Base-by-base conservation (phyloP, 2,797 vertebrate genomes). In the Sitta carolinensis region DNA sequence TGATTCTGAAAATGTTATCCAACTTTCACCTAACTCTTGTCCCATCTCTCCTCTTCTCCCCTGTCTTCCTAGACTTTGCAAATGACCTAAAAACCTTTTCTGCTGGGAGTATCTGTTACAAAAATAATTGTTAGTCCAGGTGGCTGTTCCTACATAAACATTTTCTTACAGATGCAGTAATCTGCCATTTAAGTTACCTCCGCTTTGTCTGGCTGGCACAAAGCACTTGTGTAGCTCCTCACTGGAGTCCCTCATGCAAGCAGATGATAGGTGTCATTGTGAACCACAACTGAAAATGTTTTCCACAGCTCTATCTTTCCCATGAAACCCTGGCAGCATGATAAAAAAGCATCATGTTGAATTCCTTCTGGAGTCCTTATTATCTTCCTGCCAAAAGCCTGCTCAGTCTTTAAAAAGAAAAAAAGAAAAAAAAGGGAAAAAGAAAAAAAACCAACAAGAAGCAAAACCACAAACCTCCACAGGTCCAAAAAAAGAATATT, bases 361-460 rank as follows among this genome's bases (percentile, higher is more conserved):
- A 94, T 94, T 95, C 76, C 93, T 95, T 91, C 64, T 85, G 81
- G 75, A 95, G 61, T 80, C 43, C 50, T 89, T 93, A 94, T 87
- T 95, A 83, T 83, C 43, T 63, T 95, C 54, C 85, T 90, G 83
- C 89, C 87, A 96, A 96, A 96, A 90, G 57, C 34, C 69, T 82
- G 30, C 21, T 91, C 42, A 43, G n/a, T 75, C 80, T 93, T 95
- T 32, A 75, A 87, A 91, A 82, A 48, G 5, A 10, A 86, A 54
- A 57, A 29, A 26, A 17, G 12, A 27, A 17, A 2, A 7, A 16
- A 1, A 15, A 21, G 18, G 5, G 20, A 14, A 4, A 7, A 1
- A 11, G 2, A 22, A 11, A n/a, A 29, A n/a, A 34, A 38, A 8
- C 1, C 17, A 36, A 19, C 15, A 32, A 20, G 51, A 52, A 40